phyloP scores from a whole-genome alignment of 2,113 vertebrate species.

The Chauna torquata region DNA sequence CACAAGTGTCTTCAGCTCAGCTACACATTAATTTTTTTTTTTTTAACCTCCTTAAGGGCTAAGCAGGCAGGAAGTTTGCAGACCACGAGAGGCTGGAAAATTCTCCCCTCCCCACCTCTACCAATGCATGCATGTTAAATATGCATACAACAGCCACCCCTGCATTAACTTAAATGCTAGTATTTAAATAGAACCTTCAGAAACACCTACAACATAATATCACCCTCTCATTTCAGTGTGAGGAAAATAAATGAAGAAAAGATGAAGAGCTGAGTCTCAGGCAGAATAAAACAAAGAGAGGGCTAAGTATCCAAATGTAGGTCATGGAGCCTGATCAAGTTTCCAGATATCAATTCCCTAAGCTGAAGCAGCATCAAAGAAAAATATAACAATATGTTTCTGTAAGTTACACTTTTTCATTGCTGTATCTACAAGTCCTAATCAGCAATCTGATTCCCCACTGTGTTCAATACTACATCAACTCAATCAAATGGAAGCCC shows the following conservation, averaged over 20 bases:
- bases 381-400: background rate
- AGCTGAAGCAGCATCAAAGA: constrained; percentile 11
- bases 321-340: background rate
- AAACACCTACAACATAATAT: background rate
- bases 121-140: background rate
- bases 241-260: background rate
- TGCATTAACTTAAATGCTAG: background rate
- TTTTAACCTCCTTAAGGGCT: background rate
- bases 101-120: background rate
- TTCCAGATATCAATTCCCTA: background rate
- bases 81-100: background rate
- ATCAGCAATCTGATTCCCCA: constrained; percentile 15
- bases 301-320: background rate
- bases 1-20: background rate
- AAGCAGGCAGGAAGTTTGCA: background rate
- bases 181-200: background rate
- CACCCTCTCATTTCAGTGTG: background rate
- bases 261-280: background rate
- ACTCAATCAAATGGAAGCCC: background rate
- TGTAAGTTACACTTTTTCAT: background rate
- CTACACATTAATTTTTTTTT: background rate
- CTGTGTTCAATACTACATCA: background rate
- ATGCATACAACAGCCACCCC: background rate
- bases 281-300: background rate
- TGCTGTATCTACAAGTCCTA: background rate